These are phyloP conservation scores for Centropus bengalensis DNA, from an alignment of 2,113 vertebrate species.

Conservation along the genomic window DNA sequence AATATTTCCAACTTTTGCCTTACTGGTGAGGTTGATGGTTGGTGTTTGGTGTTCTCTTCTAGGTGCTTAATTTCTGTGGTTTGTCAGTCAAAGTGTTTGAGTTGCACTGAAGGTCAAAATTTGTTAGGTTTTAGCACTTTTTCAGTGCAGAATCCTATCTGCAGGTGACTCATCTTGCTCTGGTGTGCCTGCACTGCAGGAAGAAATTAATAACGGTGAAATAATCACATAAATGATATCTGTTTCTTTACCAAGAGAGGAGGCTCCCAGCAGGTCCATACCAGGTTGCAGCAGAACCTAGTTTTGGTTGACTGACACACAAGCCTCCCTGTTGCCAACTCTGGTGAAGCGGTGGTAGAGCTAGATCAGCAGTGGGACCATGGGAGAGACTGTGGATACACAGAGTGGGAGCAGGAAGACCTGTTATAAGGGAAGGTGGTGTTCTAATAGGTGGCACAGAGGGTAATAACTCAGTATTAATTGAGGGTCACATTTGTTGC, in stretches of 20 bases:
- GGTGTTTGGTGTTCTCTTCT: not conserved
- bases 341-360: not conserved
- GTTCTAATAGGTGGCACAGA: not conserved
- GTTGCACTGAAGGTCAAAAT: not conserved
- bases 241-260: not conserved
- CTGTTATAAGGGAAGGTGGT: fast-evolving
- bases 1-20: not conserved
- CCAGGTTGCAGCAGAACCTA: not conserved
- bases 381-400: not conserved
- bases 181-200: not conserved
- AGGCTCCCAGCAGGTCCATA: not conserved
- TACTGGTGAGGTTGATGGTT: not conserved
- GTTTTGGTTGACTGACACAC: not conserved
- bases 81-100: not conserved
- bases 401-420: not conserved
- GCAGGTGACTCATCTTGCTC: not conserved
- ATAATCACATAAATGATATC: not conserved
- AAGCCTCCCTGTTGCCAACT: not conserved
- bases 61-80: not conserved
- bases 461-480: not conserved
- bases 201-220: not conserved
- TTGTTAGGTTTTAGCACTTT: not conserved
- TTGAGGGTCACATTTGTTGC: not conserved
- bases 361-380: not conserved
- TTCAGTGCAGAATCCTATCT: not conserved